These are phyloP conservation scores for Xanthorhoe designata DNA, from an alignment of 2,888 invertebrate genomes.

Conservation along the genomic window DNA sequence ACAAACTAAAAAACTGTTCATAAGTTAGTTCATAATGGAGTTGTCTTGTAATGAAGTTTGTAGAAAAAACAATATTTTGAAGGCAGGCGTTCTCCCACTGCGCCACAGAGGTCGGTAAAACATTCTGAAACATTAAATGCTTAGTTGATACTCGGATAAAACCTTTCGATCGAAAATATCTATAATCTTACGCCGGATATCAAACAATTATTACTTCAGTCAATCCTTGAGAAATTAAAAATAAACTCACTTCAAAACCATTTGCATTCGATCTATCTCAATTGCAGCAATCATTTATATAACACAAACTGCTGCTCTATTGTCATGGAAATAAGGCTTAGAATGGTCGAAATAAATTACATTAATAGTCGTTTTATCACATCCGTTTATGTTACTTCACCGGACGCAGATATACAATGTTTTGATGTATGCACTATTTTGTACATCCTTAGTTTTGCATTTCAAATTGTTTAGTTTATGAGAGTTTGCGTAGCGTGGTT, in stretches of 20 bases:
- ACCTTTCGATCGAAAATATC: not conserved
- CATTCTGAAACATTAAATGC: no score
- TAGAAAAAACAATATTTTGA: no score
- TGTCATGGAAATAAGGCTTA: conserved; percentile 13
- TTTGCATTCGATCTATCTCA: conserved; percentile 47
- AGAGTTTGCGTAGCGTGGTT: conserved; percentile 1
- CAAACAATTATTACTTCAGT: conserved; percentile 7
- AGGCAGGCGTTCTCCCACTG: no score
- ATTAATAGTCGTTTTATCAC: conserved; percentile 32
- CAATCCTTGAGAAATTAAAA: conserved; percentile 19
- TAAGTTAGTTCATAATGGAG: no score
- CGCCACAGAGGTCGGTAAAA: no score
- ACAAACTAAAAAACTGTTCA: no score
- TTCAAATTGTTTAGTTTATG: conserved; percentile 17
- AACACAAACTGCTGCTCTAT: conserved; percentile 30
- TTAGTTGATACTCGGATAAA: no score
- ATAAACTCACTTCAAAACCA: conserved; percentile 21
- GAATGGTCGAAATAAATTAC: conserved; percentile 19
- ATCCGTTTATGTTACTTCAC: conserved; percentile 34
- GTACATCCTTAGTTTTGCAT: conserved; percentile 39
- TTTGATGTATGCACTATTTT: conserved; percentile 44
- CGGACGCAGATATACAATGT: conserved; percentile 42
- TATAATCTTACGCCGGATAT: not conserved
- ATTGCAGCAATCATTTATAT: conserved; percentile 39
- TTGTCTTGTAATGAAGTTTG: no score